A percentile compares a stretch with the other conserved stretches of the same genome.
phyloP scores from a whole-genome alignment of 2,797 vertebrate genomes.

The Furcifer pardalis region DNA sequence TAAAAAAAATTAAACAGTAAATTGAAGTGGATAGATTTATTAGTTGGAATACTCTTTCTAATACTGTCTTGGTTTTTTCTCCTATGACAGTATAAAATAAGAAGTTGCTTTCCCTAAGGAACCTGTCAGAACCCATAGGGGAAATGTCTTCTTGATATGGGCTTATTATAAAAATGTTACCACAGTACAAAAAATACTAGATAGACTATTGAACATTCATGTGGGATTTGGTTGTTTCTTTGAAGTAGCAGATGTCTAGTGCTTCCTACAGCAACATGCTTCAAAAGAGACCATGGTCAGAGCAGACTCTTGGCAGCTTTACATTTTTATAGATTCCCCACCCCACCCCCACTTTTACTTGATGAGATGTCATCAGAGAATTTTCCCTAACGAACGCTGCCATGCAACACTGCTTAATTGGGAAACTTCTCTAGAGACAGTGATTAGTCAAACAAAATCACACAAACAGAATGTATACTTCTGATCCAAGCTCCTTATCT shows the following conservation, averaged over 20 bases:
- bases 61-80: conserved; percentile 4
- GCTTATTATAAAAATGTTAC: not conserved
- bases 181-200: conserved; percentile 6
- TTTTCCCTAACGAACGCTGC: not conserved
- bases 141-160: not conserved
- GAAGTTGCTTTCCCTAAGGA: not conserved
- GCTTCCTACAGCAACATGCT: conserved; percentile 33
- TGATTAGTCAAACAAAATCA: not conserved
- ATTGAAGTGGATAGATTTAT: not conserved
- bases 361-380: not conserved
- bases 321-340: not conserved
- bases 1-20: not conserved
- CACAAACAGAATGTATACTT: not conserved
- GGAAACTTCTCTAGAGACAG: not conserved
- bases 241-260: conserved; percentile 9
- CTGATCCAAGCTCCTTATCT: not conserved
- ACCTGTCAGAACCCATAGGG: not conserved
- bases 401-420: not conserved
- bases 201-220: conserved; percentile 32
- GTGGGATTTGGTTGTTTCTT: conserved; percentile 9
- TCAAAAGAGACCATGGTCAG: conserved; percentile 23
- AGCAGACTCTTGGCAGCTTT: not conserved
- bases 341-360: not conserved
- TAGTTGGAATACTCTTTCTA: not conserved
- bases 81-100: conserved; percentile 16